Conservation (phyloP, 2,888 invertebrate species). For the Apodemia zela region DNA sequence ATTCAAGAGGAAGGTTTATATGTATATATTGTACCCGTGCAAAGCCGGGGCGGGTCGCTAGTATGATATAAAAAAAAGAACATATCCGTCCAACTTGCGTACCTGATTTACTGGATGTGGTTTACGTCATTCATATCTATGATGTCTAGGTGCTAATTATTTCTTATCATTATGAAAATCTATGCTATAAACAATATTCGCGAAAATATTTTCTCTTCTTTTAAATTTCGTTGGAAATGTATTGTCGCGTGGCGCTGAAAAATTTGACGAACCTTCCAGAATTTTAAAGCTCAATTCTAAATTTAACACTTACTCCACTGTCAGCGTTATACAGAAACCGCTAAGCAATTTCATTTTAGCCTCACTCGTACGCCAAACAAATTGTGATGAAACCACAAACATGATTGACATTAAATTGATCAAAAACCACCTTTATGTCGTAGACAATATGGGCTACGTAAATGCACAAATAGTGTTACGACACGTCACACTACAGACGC, state of each 20-base stretch:
- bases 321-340: slow-evolving; percentile 14
- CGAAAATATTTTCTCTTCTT: too few relatives aligned
- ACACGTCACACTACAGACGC: slow-evolving; percentile 4
- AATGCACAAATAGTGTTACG: slow-evolving; percentile 26
- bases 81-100: too few relatives aligned
- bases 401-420: slow-evolving; percentile 17
- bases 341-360: slow-evolving; percentile 21
- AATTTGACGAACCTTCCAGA: slow-evolving; percentile 1
- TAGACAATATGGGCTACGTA: slow-evolving; percentile 16
- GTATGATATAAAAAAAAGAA: too few relatives aligned
- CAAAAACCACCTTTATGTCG: slow-evolving; percentile 21
- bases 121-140: too few relatives aligned
- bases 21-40: too few relatives aligned
- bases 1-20: too few relatives aligned
- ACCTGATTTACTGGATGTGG: too few relatives aligned
- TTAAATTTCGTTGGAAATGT: background rate
- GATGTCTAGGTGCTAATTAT: too few relatives aligned
- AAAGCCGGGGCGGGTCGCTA: too few relatives aligned
- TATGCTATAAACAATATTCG: too few relatives aligned
- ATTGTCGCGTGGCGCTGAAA: background rate
- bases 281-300: slow-evolving; percentile 11
- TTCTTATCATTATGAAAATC: too few relatives aligned
- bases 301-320: slow-evolving; percentile 11
- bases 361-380: slow-evolving; percentile 25
- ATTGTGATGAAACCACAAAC: slow-evolving; percentile 29